A percentile compares a stretch with the other conserved stretches of the same genome.
Evolutionary conservation across 2,888 invertebrate species (phyloP).

Genomic region (Catocala sponsa): DNA sequence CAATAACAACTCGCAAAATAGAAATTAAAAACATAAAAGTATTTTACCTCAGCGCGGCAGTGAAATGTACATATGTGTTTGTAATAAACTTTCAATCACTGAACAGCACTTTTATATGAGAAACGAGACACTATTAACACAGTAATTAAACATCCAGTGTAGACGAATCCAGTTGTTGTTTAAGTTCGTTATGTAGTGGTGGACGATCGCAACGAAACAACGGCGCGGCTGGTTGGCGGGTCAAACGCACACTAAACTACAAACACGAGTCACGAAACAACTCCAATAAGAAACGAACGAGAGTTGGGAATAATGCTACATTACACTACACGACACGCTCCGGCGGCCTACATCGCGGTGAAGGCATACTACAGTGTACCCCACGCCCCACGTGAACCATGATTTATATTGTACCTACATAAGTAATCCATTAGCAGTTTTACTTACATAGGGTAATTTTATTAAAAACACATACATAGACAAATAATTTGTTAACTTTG

Average conservation of each 20-base stretch:
- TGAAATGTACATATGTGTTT: constrained; percentile 11
- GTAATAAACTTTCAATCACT: constrained; percentile 28
- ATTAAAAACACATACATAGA: no score
- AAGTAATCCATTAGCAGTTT: not conserved
- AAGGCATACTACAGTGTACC: constrained; percentile 25
- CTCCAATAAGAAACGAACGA: constrained; percentile 35
- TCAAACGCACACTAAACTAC: constrained; percentile 49
- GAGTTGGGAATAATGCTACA: constrained; percentile 41
- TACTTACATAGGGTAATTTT: no score
- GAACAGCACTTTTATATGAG: constrained; percentile 33
- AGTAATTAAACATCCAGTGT: constrained; percentile 33
- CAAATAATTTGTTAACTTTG: no score
- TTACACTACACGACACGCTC: constrained; percentile 45
- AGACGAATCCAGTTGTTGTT: constrained; percentile 35
- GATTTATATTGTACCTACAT: no score
- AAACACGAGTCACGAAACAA: constrained; percentile 26
- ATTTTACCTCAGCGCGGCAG: constrained; percentile 36
- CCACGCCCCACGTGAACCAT: not conserved
- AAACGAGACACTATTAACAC: constrained; percentile 27
- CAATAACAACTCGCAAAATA: not conserved
- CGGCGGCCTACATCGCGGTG: constrained; percentile 41
- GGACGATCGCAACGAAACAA: constrained; percentile 15
- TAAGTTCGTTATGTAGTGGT: constrained; percentile 36
- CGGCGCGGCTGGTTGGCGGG: constrained; percentile 37
- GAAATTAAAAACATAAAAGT: constrained; percentile 10